Conservation (phyloP, 2,113 vertebrate species). For the Psilopogon haemacephalus region DNA sequence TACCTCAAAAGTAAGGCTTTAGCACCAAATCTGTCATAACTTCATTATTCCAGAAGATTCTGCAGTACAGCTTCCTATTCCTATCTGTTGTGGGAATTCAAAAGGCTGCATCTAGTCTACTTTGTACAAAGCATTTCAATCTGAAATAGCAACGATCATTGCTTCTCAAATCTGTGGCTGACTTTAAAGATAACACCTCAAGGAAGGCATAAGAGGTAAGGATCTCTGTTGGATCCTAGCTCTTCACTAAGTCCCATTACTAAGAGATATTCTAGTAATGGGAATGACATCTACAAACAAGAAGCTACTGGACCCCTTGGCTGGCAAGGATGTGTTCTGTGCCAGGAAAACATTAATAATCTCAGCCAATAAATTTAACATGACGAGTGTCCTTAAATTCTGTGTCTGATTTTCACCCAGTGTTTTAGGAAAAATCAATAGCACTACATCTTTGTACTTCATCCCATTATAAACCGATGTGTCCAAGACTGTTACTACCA, state of each 20-base stretch:
- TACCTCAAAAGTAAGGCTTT: neutral
- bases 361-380: neutral
- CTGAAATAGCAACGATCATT: neutral
- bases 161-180: neutral
- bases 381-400: neutral
- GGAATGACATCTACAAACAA: neutral
- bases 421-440: neutral
- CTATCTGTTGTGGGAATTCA: constrained; percentile 20
- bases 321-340: neutral
- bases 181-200: neutral
- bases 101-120: neutral
- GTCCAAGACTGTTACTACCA: neutral
- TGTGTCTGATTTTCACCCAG: neutral
- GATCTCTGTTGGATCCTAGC: neutral
- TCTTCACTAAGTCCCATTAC: neutral
- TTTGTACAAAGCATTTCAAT: neutral
- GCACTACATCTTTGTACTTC: neutral
- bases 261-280: neutral
- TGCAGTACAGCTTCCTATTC: neutral
- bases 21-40: neutral
- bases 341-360: neutral
- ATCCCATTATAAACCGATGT: neutral
- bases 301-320: neutral
- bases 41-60: neutral
- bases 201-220: neutral